A percentile compares a stretch with the other conserved stretches of the same genome.
These are phyloP conservation scores for Apamea monoglypha DNA, from an alignment of 2,888 invertebrate species.

Conservation along the genomic window DNA sequence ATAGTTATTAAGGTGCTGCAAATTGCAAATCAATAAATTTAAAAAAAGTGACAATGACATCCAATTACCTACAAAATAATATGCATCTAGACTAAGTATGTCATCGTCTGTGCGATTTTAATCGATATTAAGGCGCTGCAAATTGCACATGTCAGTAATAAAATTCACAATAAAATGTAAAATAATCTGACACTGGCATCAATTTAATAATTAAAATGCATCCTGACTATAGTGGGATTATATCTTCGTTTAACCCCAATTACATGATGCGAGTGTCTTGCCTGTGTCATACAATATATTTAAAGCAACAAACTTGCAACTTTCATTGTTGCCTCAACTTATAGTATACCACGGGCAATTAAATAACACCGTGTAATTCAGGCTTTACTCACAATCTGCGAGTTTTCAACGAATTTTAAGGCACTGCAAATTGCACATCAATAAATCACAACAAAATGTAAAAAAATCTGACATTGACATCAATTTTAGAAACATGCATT, in stretches of 20 bases:
- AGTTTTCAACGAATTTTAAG: not conserved
- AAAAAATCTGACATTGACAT: slow-evolving; percentile 30
- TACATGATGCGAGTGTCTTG: no score
- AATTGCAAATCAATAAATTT: not conserved
- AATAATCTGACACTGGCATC: slow-evolving; percentile 15
- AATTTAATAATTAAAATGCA: slow-evolving; percentile 7
- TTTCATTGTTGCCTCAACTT: not conserved
- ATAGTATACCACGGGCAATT: not conserved
- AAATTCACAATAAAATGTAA: not conserved
- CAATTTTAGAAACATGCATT: slow-evolving; percentile 19
- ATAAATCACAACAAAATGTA: not conserved
- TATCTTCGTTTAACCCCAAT: not conserved
- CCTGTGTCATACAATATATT: no score
- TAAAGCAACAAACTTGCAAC: not conserved
- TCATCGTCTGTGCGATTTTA: not conserved
- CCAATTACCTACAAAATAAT: not conserved
- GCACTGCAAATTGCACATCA: not conserved
- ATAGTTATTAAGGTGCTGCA: not conserved
- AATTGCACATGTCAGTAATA: not conserved
- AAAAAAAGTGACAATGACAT: not conserved
- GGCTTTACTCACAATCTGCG: not conserved
- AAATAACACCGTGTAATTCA: not conserved
- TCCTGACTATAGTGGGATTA: not conserved
- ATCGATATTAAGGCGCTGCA: not conserved
- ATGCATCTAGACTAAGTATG: not conserved